These are phyloP conservation scores for Pasiphila rectangulata DNA, from an alignment of 2,888 invertebrate species.

Conservation along the genomic window DNA sequence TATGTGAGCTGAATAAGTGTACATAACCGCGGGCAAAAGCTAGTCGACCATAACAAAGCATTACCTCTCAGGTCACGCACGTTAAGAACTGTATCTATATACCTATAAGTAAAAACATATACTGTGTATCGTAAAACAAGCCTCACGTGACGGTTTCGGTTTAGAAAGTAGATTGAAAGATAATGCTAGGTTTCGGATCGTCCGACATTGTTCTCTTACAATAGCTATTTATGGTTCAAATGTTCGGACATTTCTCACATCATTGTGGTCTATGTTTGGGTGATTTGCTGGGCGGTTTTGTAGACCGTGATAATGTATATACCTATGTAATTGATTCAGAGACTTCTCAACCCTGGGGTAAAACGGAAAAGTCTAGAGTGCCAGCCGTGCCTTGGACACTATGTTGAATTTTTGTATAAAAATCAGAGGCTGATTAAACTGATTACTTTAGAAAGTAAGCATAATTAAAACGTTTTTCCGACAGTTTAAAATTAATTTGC, in stretches of 20 bases:
- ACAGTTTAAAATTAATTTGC: no score
- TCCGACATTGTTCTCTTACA: constrained; percentile 52
- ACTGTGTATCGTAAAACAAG: constrained; percentile 18
- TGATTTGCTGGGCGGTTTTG: constrained; percentile 6
- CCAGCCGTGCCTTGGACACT: no score
- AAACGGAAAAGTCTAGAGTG: no score
- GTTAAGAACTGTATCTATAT: no score
- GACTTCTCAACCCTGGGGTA: no score
- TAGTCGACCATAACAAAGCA: not conserved
- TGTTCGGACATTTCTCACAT: constrained; percentile 43
- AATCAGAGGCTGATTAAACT: no score
- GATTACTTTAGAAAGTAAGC: no score
- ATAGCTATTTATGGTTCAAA: constrained; percentile 48
- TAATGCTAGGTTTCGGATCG: constrained; percentile 47
- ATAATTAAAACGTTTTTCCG: no score
- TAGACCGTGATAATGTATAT: not conserved
- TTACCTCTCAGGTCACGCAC: not conserved
- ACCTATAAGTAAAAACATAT: no score
- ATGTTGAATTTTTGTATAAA: no score
- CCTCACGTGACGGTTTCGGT: constrained; percentile 24
- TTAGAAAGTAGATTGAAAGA: constrained; percentile 56
- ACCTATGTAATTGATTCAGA: no score
- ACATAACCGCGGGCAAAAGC: no score
- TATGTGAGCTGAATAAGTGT: constrained; percentile 1
- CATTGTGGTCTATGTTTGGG: constrained; percentile 26